phyloP scores from a whole-genome alignment of 2,888 invertebrate species.

The Hemaris fuciformis region DNA sequence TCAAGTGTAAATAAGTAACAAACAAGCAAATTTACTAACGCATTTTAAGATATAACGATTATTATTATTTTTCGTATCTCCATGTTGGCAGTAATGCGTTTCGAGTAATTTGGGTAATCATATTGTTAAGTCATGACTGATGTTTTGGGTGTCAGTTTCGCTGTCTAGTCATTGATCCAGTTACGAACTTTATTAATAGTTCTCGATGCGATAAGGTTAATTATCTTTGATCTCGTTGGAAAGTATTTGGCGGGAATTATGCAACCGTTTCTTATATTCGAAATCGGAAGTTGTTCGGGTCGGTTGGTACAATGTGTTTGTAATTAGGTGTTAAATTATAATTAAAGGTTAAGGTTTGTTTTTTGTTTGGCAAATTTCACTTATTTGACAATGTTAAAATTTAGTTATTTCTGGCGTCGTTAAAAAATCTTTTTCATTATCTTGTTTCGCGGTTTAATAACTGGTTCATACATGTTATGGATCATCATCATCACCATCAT shows the following conservation, averaged over 20 bases:
- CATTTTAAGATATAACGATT: no score
- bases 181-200: conserved; percentile 29
- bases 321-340: not conserved
- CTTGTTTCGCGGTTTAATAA: not conserved
- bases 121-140: conserved; percentile 37
- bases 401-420: not conserved
- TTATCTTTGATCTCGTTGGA: not conserved
- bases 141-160: conserved; percentile 18
- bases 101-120: conserved; percentile 47
- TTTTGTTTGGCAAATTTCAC: not conserved
- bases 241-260: not conserved
- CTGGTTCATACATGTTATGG: not conserved
- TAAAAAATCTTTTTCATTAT: not conserved
- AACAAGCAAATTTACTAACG: no score
- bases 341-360: not conserved
- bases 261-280: not conserved
- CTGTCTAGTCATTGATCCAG: conserved; percentile 15
- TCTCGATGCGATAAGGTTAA: not conserved
- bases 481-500: not conserved
- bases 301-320: not conserved
- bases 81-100: not conserved
- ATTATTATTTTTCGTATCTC: not conserved
- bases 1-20: no score
- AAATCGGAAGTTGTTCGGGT: not conserved
- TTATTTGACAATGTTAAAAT: not conserved